A percentile compares a stretch with the other conserved stretches of the same genome.
phyloP scores from a whole-genome alignment of 2,797 vertebrate species.

The Pterois miles region DNA sequence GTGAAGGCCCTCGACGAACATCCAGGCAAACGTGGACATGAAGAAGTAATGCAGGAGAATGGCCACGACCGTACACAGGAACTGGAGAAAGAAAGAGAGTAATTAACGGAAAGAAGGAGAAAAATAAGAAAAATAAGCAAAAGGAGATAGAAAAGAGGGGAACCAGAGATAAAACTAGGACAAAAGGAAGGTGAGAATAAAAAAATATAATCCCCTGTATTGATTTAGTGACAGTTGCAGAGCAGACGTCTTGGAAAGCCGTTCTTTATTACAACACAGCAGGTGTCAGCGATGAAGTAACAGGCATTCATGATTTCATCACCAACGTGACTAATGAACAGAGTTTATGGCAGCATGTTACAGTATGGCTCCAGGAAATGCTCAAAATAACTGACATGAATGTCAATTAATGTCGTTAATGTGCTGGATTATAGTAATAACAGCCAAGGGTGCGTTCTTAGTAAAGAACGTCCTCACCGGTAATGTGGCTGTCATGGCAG shows the following conservation, averaged over 20 bases:
- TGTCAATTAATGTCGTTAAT: conserved; percentile 21
- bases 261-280: conserved; percentile 26
- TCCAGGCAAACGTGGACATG: conserved; percentile 97
- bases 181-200: neutral
- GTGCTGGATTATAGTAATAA: conserved; percentile 24
- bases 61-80: conserved; percentile 95
- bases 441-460: neutral
- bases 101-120: neutral
- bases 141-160: neutral
- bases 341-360: conserved; percentile 10
- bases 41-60: conserved; percentile 99
- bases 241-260: conserved; percentile 12
- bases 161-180: neutral
- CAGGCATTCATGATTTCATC: conserved; percentile 38
- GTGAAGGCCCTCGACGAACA: conserved; percentile 96
- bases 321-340: conserved; percentile 27
- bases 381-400: conserved; percentile 22
- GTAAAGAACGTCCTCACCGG: neutral
- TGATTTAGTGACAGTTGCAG: conserved; percentile 27
- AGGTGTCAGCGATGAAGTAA: conserved; percentile 30
- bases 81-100: conserved; percentile 78
- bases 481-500: neutral
- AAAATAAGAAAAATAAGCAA: neutral
- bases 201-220: neutral
- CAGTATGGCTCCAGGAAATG: conserved; percentile 23